A percentile compares a stretch with the other conserved stretches of the same genome.
These are phyloP conservation scores for Eulemur rubriventer DNA, from an alignment of 2,797 vertebrate species.

Conservation along the genomic window DNA sequence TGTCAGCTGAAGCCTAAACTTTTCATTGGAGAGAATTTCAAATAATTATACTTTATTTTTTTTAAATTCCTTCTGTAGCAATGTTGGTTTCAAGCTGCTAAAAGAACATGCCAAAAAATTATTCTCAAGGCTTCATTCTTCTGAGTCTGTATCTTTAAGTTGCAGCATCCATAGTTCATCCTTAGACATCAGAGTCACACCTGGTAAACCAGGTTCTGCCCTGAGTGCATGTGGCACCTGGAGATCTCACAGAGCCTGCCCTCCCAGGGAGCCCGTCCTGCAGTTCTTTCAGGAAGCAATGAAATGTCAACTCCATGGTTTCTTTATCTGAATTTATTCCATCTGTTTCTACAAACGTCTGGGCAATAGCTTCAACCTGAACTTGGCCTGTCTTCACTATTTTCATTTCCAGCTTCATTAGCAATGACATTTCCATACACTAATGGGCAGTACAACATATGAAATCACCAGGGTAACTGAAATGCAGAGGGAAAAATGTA, in stretches of 20 bases:
- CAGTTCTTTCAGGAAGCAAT: not conserved
- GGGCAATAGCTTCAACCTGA: not conserved
- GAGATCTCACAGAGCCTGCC: not conserved
- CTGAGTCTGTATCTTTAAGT: not conserved
- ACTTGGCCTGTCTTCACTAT: not conserved
- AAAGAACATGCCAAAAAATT: constrained; percentile 15
- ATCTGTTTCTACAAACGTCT: constrained; percentile 47
- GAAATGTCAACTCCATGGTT: not conserved
- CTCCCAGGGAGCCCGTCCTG: not conserved
- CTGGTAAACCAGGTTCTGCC: not conserved
- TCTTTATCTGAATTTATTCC: constrained; percentile 23
- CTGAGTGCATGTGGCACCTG: not conserved
- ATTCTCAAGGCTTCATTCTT: not conserved
- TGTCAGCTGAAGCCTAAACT: not conserved
- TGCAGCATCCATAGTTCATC: not conserved
- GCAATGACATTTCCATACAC: constrained; percentile 58
- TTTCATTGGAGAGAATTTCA: constrained; percentile 54
- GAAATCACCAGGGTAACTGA: constrained; percentile 32
- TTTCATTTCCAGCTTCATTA: constrained; percentile 46
- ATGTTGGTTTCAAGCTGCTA: constrained; percentile 31
- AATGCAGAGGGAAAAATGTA: not conserved
- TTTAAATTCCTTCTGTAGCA: constrained; percentile 53
- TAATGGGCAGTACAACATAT: not conserved
- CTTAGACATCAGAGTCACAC: not conserved
- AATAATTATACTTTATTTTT: constrained; percentile 48